Percentiles rank a stretch among this genome's conserved stretches.
Evolutionary conservation across 1,140 invertebrate genomes (phyloP).

Genomic region (Drosophila funebris): DNA sequence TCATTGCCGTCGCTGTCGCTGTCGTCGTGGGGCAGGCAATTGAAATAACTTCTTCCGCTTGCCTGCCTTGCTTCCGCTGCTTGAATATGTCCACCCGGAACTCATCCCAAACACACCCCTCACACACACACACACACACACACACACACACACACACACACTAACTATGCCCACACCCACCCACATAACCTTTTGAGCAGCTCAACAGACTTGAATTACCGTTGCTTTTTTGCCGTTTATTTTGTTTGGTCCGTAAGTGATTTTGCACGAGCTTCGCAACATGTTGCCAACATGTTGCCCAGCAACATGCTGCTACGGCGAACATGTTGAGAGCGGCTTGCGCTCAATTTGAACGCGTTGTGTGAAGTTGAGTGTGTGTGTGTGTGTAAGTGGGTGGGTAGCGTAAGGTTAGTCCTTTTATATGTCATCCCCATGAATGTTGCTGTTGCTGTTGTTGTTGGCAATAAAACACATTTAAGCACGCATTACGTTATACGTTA

Average conservation of each 20-base stretch:
- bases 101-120: constrained; percentile 35
- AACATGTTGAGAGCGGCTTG: constrained; percentile 42
- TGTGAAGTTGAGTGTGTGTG: constrained; percentile 4
- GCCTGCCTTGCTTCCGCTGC: constrained; percentile 76
- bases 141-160: neutral
- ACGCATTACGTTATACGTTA: constrained; percentile 75
- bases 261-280: constrained; percentile 58
- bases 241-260: constrained; percentile 70
- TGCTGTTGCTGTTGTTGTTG: constrained; percentile 51
- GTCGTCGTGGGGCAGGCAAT: constrained; percentile 63
- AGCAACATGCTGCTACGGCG: constrained; percentile 59
- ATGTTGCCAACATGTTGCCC: constrained; percentile 61
- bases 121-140: constrained; percentile 11
- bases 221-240: constrained; percentile 66
- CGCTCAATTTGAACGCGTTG: neutral
- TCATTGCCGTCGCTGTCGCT: neutral
- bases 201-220: constrained; percentile 64
- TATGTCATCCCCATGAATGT: constrained; percentile 44
- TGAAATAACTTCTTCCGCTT: constrained; percentile 81
- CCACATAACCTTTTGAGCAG: constrained; percentile 50
- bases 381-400: constrained; percentile 5
- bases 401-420: constrained; percentile 49
- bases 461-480: constrained; percentile 81
- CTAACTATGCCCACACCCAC: neutral
- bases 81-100: constrained; percentile 73